Evolutionary conservation across 2,797 vertebrate genomes (phyloP).

Genomic region (Remorina albescens): DNA sequence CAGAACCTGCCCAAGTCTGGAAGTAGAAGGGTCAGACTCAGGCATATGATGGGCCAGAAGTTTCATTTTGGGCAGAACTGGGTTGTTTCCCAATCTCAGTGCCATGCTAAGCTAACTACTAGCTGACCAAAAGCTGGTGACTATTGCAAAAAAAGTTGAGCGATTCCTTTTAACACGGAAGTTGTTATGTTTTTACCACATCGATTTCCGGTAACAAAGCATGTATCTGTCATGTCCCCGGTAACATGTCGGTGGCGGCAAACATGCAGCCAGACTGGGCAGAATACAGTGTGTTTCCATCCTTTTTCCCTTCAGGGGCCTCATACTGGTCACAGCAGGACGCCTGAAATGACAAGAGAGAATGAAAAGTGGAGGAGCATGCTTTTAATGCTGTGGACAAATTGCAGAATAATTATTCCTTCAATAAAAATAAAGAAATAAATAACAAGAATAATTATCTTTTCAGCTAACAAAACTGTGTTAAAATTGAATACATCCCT

Average conservation of each 20-base stretch:
- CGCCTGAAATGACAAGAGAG: constrained; percentile 40
- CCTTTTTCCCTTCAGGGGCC: constrained; percentile 14
- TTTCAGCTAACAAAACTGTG: constrained; percentile 30
- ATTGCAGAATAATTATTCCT: constrained; percentile 51
- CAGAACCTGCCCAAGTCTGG: no score
- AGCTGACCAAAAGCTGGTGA: neutral
- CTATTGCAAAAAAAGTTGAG: neutral
- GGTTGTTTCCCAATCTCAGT: neutral
- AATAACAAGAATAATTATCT: no score
- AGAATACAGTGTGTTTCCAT: neutral
- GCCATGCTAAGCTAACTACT: neutral
- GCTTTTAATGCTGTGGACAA: constrained; percentile 48
- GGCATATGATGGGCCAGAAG: no score
- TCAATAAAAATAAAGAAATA: no score
- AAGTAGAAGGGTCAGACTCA: no score
- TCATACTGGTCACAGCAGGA: constrained; percentile 8
- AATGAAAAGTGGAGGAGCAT: constrained; percentile 21
- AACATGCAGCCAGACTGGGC: neutral
- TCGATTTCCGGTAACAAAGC: constrained; percentile 5
- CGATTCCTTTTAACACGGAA: neutral
- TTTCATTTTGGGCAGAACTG: neutral
- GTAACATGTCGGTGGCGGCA: neutral
- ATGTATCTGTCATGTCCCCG: neutral
- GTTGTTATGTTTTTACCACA: neutral
- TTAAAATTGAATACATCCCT: constrained; percentile 20